These are phyloP conservation scores for Adrianichthys oophorus DNA, from an alignment of 2,797 vertebrate species.

Conservation along the genomic window DNA sequence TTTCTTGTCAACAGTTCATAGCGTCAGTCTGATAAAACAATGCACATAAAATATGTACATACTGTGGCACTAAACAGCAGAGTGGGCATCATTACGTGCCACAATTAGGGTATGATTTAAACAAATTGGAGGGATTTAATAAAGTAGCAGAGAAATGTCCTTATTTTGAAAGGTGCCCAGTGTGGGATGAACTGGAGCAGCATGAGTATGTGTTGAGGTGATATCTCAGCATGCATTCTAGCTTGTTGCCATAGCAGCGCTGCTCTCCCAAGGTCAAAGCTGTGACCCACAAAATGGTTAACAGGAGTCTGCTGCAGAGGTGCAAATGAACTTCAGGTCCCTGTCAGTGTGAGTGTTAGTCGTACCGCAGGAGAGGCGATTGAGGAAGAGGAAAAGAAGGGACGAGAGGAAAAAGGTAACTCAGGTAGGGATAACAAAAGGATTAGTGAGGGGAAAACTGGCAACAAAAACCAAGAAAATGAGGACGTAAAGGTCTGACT, in stretches of 20 bases:
- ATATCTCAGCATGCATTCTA: constrained; percentile 21
- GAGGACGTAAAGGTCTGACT: constrained; percentile 12
- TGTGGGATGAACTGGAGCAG: too few relatives aligned
- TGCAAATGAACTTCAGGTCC: constrained; percentile 61
- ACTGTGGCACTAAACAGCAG: too few relatives aligned
- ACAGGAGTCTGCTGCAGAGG: constrained; percentile 50
- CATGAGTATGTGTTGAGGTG: neutral
- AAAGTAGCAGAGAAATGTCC: too few relatives aligned
- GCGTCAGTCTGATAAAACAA: too few relatives aligned
- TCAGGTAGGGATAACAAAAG: constrained; percentile 22
- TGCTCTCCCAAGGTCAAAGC: constrained; percentile 53
- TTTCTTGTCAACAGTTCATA: too few relatives aligned
- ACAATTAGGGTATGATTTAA: too few relatives aligned
- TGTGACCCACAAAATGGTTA: constrained; percentile 36
- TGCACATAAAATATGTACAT: too few relatives aligned
- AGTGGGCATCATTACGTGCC: too few relatives aligned
- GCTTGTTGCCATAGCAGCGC: constrained; percentile 51
- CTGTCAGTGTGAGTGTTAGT: constrained; percentile 27
- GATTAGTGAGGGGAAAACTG: constrained; percentile 41
- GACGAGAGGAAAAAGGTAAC: constrained; percentile 28
- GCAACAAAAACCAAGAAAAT: constrained; percentile 18
- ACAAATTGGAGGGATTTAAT: too few relatives aligned
- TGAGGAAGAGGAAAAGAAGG: constrained; percentile 3
- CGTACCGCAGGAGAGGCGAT: constrained; percentile 19
- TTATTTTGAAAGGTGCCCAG: too few relatives aligned